phyloP scores from a whole-genome alignment of 1,140 invertebrate genomes.

The Tetramorium parvispinum region DNA sequence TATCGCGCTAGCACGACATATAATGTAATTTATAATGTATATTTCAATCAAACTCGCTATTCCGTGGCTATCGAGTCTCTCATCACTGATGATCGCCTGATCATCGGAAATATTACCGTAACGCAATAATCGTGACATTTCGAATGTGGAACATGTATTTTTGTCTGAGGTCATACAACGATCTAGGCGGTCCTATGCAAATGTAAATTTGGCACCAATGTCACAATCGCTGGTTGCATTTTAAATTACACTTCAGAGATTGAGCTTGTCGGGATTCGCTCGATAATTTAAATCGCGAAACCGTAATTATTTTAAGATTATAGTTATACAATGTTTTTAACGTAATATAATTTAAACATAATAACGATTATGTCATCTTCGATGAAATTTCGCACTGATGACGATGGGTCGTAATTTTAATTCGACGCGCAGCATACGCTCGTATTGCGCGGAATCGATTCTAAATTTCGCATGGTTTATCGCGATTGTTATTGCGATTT shows the following conservation, averaged over 20 bases:
- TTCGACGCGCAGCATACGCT: not conserved
- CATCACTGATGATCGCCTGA: conserved; percentile 22
- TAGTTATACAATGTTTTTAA: not conserved
- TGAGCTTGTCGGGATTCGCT: not conserved
- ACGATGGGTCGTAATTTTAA: not conserved
- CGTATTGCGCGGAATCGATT: not conserved
- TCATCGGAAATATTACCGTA: conserved; percentile 60
- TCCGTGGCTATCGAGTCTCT: not conserved
- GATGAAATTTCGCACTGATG: not conserved
- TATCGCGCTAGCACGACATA: not conserved
- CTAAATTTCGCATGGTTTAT: not conserved
- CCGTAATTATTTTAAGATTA: not conserved
- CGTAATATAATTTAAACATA: not conserved
- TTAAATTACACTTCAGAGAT: not conserved
- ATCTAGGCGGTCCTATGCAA: conserved; percentile 13
- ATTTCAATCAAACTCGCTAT: not conserved
- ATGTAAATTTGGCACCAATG: conserved; percentile 43
- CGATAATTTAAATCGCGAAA: not conserved
- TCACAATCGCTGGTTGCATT: not conserved
- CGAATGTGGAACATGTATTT: conserved; percentile 35
- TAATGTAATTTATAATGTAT: not conserved
- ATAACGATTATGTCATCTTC: conserved; percentile 1
- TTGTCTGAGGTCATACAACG: conserved; percentile 22
- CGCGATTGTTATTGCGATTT: not conserved
- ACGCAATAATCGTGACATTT: conserved; percentile 65